Conservation (phyloP, 2,888 invertebrate species). For the Pseudeuparius sepicola region DNA sequence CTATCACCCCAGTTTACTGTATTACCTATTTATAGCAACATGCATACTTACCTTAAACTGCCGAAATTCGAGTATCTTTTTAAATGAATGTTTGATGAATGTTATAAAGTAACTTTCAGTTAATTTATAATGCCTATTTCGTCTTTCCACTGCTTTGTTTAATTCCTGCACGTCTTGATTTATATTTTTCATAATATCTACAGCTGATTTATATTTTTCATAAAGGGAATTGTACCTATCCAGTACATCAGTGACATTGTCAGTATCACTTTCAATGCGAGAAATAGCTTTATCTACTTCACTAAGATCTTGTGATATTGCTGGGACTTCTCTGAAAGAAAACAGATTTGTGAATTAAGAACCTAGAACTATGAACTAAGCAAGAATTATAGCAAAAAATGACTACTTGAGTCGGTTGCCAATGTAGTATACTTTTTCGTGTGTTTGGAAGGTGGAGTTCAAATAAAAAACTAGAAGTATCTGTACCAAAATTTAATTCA, state of each 20-base stretch:
- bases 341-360: too few species aligned
- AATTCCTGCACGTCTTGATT: constrained; percentile 27
- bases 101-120: constrained; percentile 37
- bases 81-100: constrained; percentile 41
- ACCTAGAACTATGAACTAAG: too few species aligned
- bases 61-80: constrained; percentile 44
- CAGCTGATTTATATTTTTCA: constrained; percentile 31
- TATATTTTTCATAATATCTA: constrained; percentile 29
- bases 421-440: too few species aligned
- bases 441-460: too few species aligned
- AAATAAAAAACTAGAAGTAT: too few species aligned
- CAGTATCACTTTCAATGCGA: constrained; percentile 38
- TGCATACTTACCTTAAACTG: constrained; percentile 45
- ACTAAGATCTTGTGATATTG: constrained; percentile 37
- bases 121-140: constrained; percentile 34
- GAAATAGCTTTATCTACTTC: constrained; percentile 39
- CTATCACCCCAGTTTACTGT: too few species aligned
- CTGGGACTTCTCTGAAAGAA: constrained; percentile 26
- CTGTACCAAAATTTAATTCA: too few species aligned
- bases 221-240: constrained; percentile 31
- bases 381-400: too few species aligned
- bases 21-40: too few species aligned
- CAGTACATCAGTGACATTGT: constrained; percentile 28
- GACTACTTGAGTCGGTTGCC: too few species aligned
- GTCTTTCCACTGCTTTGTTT: constrained; percentile 27